Evolutionary conservation across 1,140 invertebrate genomes (phyloP).

Genomic region (Melanaphis sacchari): DNA sequence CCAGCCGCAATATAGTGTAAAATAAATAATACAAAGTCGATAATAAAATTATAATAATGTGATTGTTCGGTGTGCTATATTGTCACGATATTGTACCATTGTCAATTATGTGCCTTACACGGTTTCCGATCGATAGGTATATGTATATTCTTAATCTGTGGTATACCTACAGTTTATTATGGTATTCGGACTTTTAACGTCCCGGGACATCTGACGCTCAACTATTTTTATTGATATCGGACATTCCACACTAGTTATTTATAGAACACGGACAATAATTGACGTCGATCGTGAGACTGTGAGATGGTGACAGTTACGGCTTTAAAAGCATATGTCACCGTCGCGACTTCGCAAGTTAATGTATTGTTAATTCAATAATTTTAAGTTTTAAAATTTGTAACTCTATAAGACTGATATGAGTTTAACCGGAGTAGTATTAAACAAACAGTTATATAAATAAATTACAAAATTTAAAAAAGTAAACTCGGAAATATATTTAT

Average conservation of each 20-base stretch:
- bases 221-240: neutral
- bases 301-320: neutral
- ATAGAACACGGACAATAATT: neutral
- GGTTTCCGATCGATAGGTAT: too few relatives aligned
- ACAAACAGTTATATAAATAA: neutral
- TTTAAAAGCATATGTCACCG: neutral
- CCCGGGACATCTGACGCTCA: neutral
- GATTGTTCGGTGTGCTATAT: neutral
- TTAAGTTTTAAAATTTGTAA: neutral
- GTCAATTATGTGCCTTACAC: neutral
- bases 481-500: neutral
- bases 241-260: neutral
- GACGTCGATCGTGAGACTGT: neutral
- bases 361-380: neutral
- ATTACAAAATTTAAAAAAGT: neutral
- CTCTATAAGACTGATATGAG: neutral
- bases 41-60: neutral
- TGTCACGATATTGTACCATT: neutral
- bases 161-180: too few relatives aligned
- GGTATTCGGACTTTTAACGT: neutral
- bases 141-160: too few relatives aligned
- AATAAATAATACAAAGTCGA: neutral
- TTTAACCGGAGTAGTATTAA: neutral
- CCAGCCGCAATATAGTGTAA: neutral
- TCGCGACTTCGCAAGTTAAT: neutral